Percentiles rank a stretch among this genome's conserved stretches.
Evolutionary conservation across 1,140 invertebrate genomes (phyloP).

Genomic region (Steinernema khuongi): DNA sequence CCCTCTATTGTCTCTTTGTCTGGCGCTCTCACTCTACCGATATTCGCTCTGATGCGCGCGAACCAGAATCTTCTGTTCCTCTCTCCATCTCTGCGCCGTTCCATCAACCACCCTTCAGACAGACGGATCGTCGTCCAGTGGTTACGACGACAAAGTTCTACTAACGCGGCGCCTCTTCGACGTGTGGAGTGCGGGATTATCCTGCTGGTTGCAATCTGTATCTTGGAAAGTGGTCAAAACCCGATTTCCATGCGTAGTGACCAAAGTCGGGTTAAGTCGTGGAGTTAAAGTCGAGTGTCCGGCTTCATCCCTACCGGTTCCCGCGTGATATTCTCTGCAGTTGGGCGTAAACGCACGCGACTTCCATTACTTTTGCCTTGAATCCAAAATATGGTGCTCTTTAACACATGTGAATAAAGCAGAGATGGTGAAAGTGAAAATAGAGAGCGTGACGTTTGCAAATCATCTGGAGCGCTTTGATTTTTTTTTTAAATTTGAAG

Average conservation of each 20-base stretch:
- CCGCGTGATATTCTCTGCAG: neutral
- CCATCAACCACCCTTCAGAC: neutral
- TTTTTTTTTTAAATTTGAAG: too few species aligned
- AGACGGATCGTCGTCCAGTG: neutral
- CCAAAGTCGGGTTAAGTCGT: slow-evolving; percentile 3
- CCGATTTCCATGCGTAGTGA: neutral
- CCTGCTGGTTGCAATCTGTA: too few species aligned
- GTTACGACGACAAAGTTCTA: neutral
- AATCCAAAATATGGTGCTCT: neutral
- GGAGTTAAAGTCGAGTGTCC: neutral
- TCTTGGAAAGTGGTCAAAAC: neutral
- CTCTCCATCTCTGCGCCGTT: neutral
- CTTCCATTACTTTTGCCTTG: neutral
- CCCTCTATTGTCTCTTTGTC: slow-evolving; percentile 13
- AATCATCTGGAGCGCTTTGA: too few species aligned
- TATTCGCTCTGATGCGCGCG: neutral
- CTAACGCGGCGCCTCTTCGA: too few species aligned
- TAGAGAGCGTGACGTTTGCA: too few species aligned
- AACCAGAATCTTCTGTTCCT: slow-evolving; percentile 6
- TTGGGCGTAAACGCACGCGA: neutral
- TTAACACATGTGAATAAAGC: too few species aligned
- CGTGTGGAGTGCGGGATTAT: too few species aligned
- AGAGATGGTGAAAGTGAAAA: too few species aligned
- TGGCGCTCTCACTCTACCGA: neutral
- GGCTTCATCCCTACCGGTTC: slow-evolving; percentile 10